Conservation (phyloP, 2,797 vertebrate species). For the Cirrhinus molitorella region DNA sequence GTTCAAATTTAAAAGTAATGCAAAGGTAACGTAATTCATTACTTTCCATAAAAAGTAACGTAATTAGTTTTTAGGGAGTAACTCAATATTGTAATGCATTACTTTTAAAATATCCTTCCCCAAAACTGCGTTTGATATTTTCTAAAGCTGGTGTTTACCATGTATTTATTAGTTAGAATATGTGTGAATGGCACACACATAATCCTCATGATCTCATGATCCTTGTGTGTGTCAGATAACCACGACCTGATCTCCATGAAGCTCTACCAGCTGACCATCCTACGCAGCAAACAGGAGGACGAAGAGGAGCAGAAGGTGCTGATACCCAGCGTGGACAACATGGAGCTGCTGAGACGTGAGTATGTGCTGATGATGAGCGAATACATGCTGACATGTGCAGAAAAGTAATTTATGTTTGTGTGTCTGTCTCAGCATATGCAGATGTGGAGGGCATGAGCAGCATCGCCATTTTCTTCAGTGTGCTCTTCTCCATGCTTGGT, state of each 20-base stretch:
- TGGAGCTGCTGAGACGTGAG: conserved; percentile 82
- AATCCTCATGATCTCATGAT: too few species aligned
- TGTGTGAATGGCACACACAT: too few species aligned
- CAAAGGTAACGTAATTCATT: too few species aligned
- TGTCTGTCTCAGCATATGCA: conserved; percentile 42
- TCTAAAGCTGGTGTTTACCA: too few species aligned
- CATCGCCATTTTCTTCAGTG: conserved; percentile 88
- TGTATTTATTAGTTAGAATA: too few species aligned
- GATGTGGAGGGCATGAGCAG: conserved; percentile 84
- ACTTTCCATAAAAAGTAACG: too few species aligned
- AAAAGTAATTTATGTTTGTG: neutral
- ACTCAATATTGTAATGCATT: too few species aligned
- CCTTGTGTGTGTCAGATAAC: conserved; percentile 81
- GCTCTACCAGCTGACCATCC: conserved; percentile 91
- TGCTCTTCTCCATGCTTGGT: conserved; percentile 91
- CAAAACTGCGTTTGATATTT: too few species aligned
- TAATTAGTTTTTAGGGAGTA: too few species aligned
- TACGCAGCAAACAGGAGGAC: conserved; percentile 85
- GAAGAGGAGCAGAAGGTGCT: conserved; percentile 86
- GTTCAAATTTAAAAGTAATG: too few species aligned
- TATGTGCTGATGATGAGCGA: neutral
- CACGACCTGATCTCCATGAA: conserved; percentile 95
- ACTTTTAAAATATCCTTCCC: too few species aligned
- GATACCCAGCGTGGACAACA: conserved; percentile 91
- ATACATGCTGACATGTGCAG: neutral